Conservation (phyloP, 2,113 vertebrate genomes). For the Colius striatus region DNA sequence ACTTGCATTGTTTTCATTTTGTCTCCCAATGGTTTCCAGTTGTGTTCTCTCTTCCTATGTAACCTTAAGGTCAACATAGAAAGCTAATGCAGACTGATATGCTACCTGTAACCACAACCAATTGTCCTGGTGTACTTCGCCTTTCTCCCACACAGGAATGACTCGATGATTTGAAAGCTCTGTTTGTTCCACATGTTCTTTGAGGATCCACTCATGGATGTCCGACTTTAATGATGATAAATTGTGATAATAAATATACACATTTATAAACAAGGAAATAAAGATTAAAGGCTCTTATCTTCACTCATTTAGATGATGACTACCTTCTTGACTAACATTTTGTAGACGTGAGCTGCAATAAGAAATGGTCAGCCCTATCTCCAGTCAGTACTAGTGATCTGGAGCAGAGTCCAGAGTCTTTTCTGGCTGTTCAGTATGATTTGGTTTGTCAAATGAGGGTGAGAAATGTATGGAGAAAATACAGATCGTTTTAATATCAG, state of each 20-base stretch:
- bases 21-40: neutral
- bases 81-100: fast-evolving
- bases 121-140: neutral
- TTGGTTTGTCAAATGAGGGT: neutral
- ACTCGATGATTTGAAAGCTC: neutral
- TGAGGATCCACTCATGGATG: neutral
- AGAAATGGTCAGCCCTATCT: neutral
- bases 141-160: neutral
- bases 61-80: neutral
- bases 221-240: neutral
- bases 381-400: neutral
- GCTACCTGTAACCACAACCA: neutral
- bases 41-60: neutral
- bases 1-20: neutral
- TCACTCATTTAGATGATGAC: neutral
- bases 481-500: neutral
- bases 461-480: neutral
- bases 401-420: neutral
- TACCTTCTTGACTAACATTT: neutral
- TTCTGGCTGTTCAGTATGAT: neutral
- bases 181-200: neutral
- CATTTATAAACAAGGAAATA: neutral
- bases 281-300: neutral
- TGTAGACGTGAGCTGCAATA: neutral
- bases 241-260: neutral